These are phyloP conservation scores for Anniella stebbinsi DNA, from an alignment of 2,797 vertebrate species.

Conservation along the genomic window DNA sequence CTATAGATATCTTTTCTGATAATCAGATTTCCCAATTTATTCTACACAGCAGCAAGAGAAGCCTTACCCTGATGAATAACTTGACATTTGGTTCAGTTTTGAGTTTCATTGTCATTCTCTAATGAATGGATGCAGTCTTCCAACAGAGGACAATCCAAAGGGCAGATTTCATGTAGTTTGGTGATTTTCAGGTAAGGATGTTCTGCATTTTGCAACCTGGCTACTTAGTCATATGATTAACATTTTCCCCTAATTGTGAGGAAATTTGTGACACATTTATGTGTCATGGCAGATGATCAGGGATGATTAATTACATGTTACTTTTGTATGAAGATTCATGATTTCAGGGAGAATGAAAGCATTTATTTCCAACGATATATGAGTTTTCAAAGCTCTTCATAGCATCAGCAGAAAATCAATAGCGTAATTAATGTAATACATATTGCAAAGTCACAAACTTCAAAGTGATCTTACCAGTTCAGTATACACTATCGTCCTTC, in stretches of 20 bases:
- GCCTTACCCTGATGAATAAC: background rate
- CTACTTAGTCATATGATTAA: constrained; percentile 16
- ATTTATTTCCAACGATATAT: background rate
- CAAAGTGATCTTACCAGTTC: background rate
- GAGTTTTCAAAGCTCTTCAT: background rate
- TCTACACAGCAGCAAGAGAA: background rate
- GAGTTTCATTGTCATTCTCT: background rate
- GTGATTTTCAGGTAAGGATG: constrained; percentile 12
- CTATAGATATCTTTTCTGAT: background rate
- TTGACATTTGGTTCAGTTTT: constrained; percentile 15
- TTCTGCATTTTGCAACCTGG: background rate
- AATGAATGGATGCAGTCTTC: background rate
- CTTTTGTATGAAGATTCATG: background rate
- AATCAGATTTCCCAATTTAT: constrained; percentile 5
- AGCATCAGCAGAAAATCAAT: background rate
- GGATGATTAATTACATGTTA: constrained; percentile 11
- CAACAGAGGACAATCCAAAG: background rate
- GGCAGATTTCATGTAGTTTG: background rate
- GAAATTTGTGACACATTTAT: constrained; percentile 5
- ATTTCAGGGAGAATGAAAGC: background rate
- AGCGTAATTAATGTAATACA: constrained; percentile 6
- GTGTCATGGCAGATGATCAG: background rate
- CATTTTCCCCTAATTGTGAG: constrained; percentile 11
- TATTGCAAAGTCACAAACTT: background rate
- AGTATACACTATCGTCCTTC: background rate